Evolutionary conservation across 2,113 vertebrate species (phyloP), one percentile per base, ranked within the genome.

Genomic region (Alosa alosa): DNA sequence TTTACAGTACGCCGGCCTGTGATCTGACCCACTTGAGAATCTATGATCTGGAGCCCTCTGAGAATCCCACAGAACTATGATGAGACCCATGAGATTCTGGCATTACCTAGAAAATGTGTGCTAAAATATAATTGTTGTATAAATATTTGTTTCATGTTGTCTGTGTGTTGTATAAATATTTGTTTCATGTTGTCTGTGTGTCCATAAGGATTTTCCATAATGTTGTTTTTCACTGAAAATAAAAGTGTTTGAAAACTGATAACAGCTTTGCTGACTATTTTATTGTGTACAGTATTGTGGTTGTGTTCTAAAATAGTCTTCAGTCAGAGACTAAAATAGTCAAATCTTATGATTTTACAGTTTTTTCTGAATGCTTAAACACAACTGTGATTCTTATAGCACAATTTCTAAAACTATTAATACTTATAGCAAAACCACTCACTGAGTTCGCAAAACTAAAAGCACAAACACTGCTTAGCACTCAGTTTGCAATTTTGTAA

Each of bases 31-130:
- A 90, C 88, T 81, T 91, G 88, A 93, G 92, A 92, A 87, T 93
- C 93, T 88, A 87, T 95, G 94, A 95, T 91, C 84, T 93, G 93
- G 95, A 94, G 94, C 84, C 89, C 68, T 86, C 88, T 88, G 90
- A 93, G 84, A 88, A 91, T 89, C 88, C 89, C 44, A 84, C 82
- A 91, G 88, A 89, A 86, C 88, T 86, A 93, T 93, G 92, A 94
- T 81, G 90, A 81, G 90, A 92, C 93, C 91, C 88, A 88, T 13
- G 88, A 94, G 94, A 92, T 89, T 85, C 84, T 60, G 78, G 82
- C 87, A 55, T 85, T 81, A 57, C 64, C 52, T 22, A 18, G 3
- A 22, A 22, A 18, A 22, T 60, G 20, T 22, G 20, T 60, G 55
- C 17, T 60, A 6, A 47, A 47, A 47, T 47, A 47, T 87, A 86